Evolutionary conservation across 2,113 vertebrate species (phyloP), one percentile per base, ranked within the genome.

Genomic region (Dromiciops gliroides): DNA sequence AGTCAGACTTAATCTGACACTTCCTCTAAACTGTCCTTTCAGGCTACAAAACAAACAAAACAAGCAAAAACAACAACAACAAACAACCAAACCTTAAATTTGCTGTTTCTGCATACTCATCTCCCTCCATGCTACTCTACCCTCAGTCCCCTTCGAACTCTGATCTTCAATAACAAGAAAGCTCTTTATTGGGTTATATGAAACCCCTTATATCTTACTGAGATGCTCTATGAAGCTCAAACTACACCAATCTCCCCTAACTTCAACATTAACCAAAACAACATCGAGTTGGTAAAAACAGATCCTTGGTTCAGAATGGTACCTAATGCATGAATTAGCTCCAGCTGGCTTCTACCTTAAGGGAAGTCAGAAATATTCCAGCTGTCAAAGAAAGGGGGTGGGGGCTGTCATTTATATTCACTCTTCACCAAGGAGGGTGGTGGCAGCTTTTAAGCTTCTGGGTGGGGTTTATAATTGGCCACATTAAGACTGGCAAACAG

Each of bases 321-420:
- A 12, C 14, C 48, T 44, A 51, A 50, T 50, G 16, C 11, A 67
- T 92, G 25, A 37, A 28, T 92, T 51, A 44, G 94, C 14, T 83
- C 67, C 2, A 3, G 44, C 90, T 25, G 75, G 48, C 94, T 94
- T 92, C 93, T 50, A 16, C 53, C 92, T 48, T 51, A 89, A 52
- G 50, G 47, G 47, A 48, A 37, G 51, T 24, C 93, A 60, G 47
- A 22, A 5, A 10, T 0, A 49, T 6, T 75, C 92, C 1, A 37
- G 19, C 0, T 37, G 50, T 19, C 90, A 50, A 23, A 11, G 89
- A 37, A 31, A 0, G 1, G 8, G 11, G 48, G 49, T 8, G 0
- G 67, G n/a, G n/a, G n/a, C 67, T 83, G 37, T 12, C 92, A 19
- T 48, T 97, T 94, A 90, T 83, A 60, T 89, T 91, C 94, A 48